Evolutionary conservation across 2,888 invertebrate species (phyloP), one percentile per base, ranked within the genome.

Genomic region (Sesia bembeciformis): DNA sequence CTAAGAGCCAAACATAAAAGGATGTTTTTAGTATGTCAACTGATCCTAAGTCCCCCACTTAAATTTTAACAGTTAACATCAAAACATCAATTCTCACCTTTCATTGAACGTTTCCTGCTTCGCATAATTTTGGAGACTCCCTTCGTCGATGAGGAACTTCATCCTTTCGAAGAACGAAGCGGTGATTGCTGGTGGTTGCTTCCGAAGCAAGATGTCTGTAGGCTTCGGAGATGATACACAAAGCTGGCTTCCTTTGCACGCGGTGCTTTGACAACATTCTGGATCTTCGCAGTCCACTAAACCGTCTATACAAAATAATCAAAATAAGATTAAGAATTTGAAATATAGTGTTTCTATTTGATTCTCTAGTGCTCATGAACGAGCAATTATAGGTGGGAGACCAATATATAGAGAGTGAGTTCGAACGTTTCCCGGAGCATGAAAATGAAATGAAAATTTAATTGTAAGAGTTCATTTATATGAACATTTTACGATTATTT

Each of bases 81-180:
- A 7, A 63, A 85, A 84, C 84, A 84, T 59, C 50, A 60, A 65
- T 60, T 56, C 93, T 91, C 93, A 98, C 98, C 97, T 98, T 91
- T 98, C 98, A 87, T 98, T 98, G 90, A 99, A 99, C 41, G 96
- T 97, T 78, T 97, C 96, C 77, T 96, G 94, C 66, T 97, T 95
- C 5, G 99, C 98, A 86, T 98, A 99, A 84, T 96, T 98, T 85
- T 99, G 99, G 54, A 99, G 93, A 80, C 98, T 98, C 77, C 98
- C 97, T 81, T 98, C 98, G 83, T 99, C 98, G 64, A 99, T 98
- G 62, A 99, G 92, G 91, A 99, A 99, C 78, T 97, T 97, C 96
- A 98, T 98, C 71, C 98, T 93, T 80, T 99, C 98, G 78, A 97
- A 98, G 92, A 99, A 99, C 1, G 98, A 98, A 1, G 98, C 98